These are phyloP conservation scores for Diplolepis rosae DNA, from an alignment of 2,888 invertebrate genomes.

Conservation along the genomic window DNA sequence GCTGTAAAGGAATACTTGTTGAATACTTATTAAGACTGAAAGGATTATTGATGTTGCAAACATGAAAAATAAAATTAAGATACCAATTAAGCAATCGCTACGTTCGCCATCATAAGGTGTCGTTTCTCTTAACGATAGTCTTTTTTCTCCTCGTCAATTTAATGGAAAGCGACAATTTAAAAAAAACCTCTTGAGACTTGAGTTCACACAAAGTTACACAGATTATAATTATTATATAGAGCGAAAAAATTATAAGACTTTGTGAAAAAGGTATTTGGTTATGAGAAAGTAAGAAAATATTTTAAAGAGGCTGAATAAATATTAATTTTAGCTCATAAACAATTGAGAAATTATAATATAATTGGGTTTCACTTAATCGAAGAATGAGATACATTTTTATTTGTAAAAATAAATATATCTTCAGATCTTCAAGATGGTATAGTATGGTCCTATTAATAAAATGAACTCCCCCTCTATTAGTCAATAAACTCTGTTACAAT, in stretches of 20 bases:
- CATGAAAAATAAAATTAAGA: background rate
- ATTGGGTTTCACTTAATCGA: too few species aligned
- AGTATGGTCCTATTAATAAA: constrained; percentile 17
- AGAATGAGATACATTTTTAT: too few species aligned
- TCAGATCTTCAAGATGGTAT: background rate
- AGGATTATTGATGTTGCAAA: constrained; percentile 10
- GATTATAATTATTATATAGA: background rate
- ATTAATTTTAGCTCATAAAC: too few species aligned
- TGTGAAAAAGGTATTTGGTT: too few species aligned
- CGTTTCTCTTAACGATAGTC: background rate
- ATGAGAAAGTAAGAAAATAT: too few species aligned
- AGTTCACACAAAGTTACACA: background rate
- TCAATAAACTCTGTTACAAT: constrained; percentile 5
- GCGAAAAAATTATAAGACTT: too few species aligned
- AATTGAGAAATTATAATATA: too few species aligned
- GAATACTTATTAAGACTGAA: constrained; percentile 9
- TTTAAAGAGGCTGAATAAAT: too few species aligned
- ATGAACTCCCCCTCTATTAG: background rate
- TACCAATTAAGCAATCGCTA: background rate
- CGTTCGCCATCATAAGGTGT: background rate
- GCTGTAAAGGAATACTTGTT: background rate
- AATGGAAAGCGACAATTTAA: background rate
- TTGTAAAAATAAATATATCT: background rate
- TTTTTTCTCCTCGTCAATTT: background rate
- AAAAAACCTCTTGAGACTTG: background rate